Conservation (phyloP, 2,888 invertebrate species). For the Drosophila formosana region DNA sequence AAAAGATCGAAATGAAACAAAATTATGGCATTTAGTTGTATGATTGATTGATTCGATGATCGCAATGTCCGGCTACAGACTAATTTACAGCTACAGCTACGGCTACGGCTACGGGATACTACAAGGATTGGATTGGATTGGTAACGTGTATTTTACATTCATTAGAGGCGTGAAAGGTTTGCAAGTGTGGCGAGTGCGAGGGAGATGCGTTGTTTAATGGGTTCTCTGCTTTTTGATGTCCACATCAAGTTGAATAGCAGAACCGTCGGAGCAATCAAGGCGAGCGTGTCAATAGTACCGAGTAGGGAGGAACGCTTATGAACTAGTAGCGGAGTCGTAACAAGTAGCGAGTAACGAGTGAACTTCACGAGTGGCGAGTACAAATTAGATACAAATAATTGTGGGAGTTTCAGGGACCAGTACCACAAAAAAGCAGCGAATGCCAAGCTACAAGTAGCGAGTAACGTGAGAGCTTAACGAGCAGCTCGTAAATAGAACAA, state of each 20-base stretch:
- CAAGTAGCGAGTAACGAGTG: conserved; percentile 1
- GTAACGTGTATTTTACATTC: conserved; percentile 5
- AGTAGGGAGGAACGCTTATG: not conserved
- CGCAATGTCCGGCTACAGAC: not conserved
- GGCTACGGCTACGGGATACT: not conserved
- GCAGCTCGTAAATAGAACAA: not conserved
- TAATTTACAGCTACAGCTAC: conserved; percentile 4
- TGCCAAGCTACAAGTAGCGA: not conserved
- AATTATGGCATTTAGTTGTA: conserved; percentile 10
- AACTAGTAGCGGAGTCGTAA: not conserved
- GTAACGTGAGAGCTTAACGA: not conserved
- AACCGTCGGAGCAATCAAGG: not conserved
- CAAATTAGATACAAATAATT: no score
- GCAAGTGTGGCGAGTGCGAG: not conserved
- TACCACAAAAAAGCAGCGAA: not conserved
- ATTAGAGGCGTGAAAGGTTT: not conserved
- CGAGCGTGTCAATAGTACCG: not conserved
- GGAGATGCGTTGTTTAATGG: no score
- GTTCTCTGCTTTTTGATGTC: conserved; percentile 3
- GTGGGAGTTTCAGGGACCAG: not conserved
- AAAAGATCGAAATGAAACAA: conserved; percentile 17
- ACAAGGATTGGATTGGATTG: not conserved
- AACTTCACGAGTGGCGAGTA: conserved; percentile 12
- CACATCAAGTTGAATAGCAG: conserved; percentile 3
- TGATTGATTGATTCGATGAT: conserved; percentile 1